phyloP scores from a whole-genome alignment of 2,888 invertebrate species.

The Cantharis nigra region DNA sequence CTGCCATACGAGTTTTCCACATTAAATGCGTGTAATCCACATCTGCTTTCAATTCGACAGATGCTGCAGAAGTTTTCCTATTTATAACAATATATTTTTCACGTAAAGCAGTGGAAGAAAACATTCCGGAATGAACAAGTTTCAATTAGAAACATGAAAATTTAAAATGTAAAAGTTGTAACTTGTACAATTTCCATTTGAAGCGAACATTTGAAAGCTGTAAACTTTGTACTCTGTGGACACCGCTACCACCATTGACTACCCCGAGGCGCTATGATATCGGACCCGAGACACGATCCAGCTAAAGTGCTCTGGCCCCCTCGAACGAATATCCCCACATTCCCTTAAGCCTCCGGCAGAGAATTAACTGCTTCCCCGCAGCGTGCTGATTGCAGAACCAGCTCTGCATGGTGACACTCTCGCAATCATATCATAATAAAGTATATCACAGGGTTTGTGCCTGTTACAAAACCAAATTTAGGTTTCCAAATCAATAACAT shows the following conservation, averaged over 20 bases:
- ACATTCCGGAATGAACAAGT: neutral
- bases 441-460: slow-evolving; percentile 19
- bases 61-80: neutral
- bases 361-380: slow-evolving; percentile 47
- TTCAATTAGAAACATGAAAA: slow-evolving; percentile 36
- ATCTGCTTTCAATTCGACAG: neutral
- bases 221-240: slow-evolving; percentile 44
- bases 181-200: slow-evolving; percentile 31
- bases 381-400: slow-evolving; percentile 44
- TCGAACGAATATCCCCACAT: slow-evolving; percentile 34
- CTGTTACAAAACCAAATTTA: neutral
- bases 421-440: slow-evolving; percentile 37
- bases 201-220: slow-evolving; percentile 23
- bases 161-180: slow-evolving; percentile 38
- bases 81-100: neutral
- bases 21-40: neutral
- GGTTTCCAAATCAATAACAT: neutral
- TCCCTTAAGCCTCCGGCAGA: slow-evolving; percentile 43
- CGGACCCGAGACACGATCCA: slow-evolving; percentile 48
- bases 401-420: slow-evolving; percentile 36
- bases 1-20: too few species aligned
- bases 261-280: slow-evolving; percentile 45
- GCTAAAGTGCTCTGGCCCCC: slow-evolving; percentile 45
- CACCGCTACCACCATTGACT: slow-evolving; percentile 33
- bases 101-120: neutral